Evolutionary conservation across 2,113 vertebrate species (phyloP).

Genomic region (Hydropotes inermis): DNA sequence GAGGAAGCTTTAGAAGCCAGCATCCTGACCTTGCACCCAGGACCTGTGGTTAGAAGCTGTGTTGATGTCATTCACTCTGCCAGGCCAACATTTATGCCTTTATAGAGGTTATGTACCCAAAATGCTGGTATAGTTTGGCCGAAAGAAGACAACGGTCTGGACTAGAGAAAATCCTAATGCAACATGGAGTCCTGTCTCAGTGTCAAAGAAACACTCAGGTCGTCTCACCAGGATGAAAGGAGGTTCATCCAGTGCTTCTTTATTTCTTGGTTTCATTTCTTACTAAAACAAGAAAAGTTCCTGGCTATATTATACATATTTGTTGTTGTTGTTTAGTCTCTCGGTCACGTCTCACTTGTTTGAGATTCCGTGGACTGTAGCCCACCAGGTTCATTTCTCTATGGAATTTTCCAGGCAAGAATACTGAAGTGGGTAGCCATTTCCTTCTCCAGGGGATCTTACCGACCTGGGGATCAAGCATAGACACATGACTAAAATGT

Average conservation of each 20-base stretch:
- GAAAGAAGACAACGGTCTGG: not conserved
- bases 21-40: not conserved
- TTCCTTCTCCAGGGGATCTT: not conserved
- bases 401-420: not conserved
- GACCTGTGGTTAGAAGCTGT: not conserved
- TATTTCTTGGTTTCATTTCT: conserved; percentile 13
- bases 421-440: not conserved
- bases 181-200: not conserved
- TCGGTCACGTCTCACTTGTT: not conserved
- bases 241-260: not conserved
- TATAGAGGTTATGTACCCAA: not conserved
- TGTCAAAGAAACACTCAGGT: not conserved
- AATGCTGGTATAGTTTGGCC: not conserved
- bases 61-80: not conserved
- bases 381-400: not conserved
- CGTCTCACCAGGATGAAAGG: not conserved
- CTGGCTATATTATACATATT: not conserved
- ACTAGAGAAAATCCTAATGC: not conserved
- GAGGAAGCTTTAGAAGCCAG: not conserved
- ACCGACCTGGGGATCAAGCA: not conserved
- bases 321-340: not conserved
- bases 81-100: too few species aligned
- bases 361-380: not conserved
- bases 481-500: not conserved
- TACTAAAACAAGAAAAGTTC: not conserved